A percentile compares a stretch with the other conserved stretches of the same genome.
Conservation (phyloP, 2,113 vertebrate genomes). For the Malaclemys terrapin region DNA sequence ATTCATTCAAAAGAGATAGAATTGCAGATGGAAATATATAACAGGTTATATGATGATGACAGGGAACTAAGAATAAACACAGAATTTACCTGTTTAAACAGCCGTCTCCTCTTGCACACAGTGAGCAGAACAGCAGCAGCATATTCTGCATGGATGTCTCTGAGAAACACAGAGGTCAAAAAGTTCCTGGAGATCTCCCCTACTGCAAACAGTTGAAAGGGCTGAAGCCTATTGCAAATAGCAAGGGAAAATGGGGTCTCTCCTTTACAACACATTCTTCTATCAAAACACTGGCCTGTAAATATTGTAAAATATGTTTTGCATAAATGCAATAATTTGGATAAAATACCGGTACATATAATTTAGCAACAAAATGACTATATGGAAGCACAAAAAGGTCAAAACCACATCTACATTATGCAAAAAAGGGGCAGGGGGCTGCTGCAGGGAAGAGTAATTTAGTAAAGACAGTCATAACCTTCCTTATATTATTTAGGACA, state of each 20-base stretch:
- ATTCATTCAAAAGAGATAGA: neutral
- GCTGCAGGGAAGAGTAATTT: neutral
- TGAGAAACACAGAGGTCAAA: neutral
- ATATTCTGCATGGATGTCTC: neutral
- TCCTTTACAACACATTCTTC: neutral
- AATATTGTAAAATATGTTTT: constrained; percentile 5
- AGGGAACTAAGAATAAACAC: neutral
- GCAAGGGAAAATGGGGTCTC: constrained; percentile 19
- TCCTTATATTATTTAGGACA: neutral
- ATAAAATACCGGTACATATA: neutral
- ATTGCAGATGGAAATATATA: neutral
- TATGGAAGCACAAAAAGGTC: neutral
- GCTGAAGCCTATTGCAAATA: neutral
- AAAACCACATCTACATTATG: constrained; percentile 10
- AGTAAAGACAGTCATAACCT: neutral
- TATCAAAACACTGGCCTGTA: neutral
- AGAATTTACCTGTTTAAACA: neutral
- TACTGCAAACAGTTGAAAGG: constrained; percentile 13
- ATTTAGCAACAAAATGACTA: neutral
- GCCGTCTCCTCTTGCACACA: neutral
- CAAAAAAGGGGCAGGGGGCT: neutral
- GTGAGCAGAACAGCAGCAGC: neutral
- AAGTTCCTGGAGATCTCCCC: neutral
- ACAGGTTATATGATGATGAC: neutral
- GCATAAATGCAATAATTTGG: constrained; percentile 3